phyloP scores from a whole-genome alignment of 2,888 invertebrate species.

The Rhingia rostrata region DNA sequence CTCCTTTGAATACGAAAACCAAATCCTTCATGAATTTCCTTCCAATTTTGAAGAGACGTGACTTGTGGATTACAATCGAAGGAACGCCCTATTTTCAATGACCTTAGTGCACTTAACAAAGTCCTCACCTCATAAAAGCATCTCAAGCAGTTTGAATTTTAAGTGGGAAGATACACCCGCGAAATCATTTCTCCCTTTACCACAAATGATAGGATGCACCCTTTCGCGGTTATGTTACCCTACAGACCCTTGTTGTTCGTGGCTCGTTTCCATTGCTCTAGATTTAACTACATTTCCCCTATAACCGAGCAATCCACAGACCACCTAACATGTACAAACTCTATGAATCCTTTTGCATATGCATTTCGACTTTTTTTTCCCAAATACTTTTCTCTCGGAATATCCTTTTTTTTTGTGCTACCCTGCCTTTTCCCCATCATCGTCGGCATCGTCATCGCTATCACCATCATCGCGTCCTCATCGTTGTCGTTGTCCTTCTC shows the following conservation, averaged over 20 bases:
- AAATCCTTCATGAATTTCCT: no score
- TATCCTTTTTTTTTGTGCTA: slow-evolving; percentile 8
- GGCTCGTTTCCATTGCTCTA: slow-evolving; percentile 26
- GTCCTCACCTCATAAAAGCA: no score
- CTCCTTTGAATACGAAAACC: no score
- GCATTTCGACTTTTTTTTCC: not conserved
- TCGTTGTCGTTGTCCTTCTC: slow-evolving; percentile 21
- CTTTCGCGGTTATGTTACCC: not conserved
- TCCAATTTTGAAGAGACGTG: no score
- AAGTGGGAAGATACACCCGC: no score
- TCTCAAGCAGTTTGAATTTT: no score
- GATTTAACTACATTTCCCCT: slow-evolving; percentile 24
- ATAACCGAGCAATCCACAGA: not conserved
- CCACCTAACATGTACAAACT: slow-evolving; percentile 12
- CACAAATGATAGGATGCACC: not conserved
- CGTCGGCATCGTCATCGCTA: not conserved
- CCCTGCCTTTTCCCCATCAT: not conserved
- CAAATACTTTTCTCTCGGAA: not conserved
- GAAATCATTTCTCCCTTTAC: not conserved
- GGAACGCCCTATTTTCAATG: no score
- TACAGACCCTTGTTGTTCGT: not conserved
- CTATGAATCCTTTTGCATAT: slow-evolving; percentile 26
- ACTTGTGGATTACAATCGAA: no score
- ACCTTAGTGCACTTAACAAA: no score
- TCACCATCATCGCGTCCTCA: slow-evolving; percentile 4